Evolutionary conservation across 2,797 vertebrate species (phyloP).

Genomic region (Dermochelys coriacea): DNA sequence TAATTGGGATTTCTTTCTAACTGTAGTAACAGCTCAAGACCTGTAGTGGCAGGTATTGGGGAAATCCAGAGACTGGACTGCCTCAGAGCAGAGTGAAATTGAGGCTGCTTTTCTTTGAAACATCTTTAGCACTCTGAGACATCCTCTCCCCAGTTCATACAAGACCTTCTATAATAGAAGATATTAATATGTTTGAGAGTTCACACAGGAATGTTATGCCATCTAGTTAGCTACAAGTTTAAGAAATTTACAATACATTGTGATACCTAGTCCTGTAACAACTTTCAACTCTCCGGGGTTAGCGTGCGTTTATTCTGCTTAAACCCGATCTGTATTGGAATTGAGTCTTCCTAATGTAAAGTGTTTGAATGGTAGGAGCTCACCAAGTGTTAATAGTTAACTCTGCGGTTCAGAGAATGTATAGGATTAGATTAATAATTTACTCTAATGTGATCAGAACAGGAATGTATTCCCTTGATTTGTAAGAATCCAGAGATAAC

Average conservation of each 20-base stretch:
- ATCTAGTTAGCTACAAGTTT: neutral
- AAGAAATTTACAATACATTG: neutral
- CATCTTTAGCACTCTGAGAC: neutral
- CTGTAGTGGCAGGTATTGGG: neutral
- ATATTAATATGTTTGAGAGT: neutral
- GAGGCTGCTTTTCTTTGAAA: neutral
- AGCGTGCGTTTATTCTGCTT: neutral
- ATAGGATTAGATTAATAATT: neutral
- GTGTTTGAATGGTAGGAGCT: too few relatives aligned
- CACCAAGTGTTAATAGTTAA: neutral
- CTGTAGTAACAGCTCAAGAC: neutral
- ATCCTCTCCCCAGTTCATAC: neutral
- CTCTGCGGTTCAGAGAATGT: neutral
- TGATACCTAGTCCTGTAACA: neutral
- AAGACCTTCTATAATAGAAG: neutral
- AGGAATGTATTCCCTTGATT: neutral
- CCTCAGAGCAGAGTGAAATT: neutral
- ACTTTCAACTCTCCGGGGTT: neutral
- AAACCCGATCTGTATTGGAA: neutral
- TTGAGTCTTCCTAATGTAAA: neutral
- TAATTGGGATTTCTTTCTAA: neutral
- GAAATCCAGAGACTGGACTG: neutral
- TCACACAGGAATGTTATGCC: neutral
- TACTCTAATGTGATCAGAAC: rapidly evolving
- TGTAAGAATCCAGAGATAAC: neutral